These are phyloP conservation scores for Sympetrum striolatum DNA, from an alignment of 2,888 invertebrate species.

Conservation along the genomic window DNA sequence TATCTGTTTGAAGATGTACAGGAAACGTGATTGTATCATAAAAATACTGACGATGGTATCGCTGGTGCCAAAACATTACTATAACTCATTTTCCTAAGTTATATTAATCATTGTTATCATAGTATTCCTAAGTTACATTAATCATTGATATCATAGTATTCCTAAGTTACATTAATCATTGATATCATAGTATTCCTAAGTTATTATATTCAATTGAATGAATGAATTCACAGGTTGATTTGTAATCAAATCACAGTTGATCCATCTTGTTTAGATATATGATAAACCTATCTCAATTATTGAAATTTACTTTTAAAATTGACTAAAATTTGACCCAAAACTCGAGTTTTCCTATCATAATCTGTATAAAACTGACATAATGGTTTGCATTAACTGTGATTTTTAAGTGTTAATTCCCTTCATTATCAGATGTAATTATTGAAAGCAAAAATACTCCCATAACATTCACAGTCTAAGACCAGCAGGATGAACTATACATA, in stretches of 20 bases:
- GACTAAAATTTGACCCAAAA: not conserved
- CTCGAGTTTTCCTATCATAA: not conserved
- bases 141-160: not conserved
- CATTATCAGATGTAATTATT: not conserved
- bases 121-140: not conserved
- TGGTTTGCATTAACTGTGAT: not conserved
- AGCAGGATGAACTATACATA: not conserved
- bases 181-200: not conserved
- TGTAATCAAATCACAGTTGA: not conserved
- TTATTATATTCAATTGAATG: not conserved
- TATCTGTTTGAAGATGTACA: not conserved
- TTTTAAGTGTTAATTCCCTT: not conserved
- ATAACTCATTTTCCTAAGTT: not conserved
- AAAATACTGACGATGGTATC: not conserved
- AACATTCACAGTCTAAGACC: not conserved
- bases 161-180: not conserved
- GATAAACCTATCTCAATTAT: not conserved
- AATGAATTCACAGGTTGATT: not conserved
- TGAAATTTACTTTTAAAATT: not conserved
- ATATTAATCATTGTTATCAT: not conserved
- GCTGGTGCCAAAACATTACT: constrained; percentile 29
- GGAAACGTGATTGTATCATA: not conserved
- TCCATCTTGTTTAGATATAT: not conserved
- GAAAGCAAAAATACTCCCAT: not conserved
- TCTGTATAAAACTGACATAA: not conserved